Conservation (phyloP, 1,140 invertebrate species). For the Diabrotica virgifera region DNA sequence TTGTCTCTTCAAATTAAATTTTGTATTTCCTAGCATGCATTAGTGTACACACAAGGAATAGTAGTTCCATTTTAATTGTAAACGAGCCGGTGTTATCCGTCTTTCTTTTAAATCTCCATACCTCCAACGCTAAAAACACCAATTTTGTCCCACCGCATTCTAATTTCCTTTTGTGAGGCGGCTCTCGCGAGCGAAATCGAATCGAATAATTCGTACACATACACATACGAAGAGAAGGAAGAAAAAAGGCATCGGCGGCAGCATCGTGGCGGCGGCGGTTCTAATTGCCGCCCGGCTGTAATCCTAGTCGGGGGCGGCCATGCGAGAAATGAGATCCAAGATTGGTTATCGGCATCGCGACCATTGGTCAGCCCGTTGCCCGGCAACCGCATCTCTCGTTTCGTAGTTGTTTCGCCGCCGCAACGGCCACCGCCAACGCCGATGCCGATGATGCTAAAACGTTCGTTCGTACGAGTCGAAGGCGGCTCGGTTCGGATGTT, state of each 20-base stretch:
- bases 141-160: neutral
- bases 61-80: too few relatives aligned
- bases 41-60: too few relatives aligned
- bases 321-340: constrained; percentile 48
- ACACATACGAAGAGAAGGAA: neutral
- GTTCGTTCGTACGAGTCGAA: neutral
- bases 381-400: constrained; percentile 34
- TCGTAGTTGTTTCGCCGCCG: neutral
- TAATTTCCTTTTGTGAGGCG: neutral
- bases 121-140: neutral
- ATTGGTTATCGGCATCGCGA: constrained; percentile 45
- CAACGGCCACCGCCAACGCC: neutral
- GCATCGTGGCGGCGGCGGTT: neutral
- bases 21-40: too few relatives aligned
- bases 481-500: neutral
- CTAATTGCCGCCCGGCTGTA: constrained; percentile 32
- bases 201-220: neutral
- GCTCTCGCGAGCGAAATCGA: neutral
- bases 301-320: constrained; percentile 40
- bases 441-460: neutral
- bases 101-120: too few relatives aligned
- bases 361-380: constrained; percentile 45
- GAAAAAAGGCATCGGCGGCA: neutral
- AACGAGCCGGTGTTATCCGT: too few relatives aligned
- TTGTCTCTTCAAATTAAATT: too few relatives aligned